Percentiles rank a stretch among this genome's conserved stretches.
These are phyloP conservation scores for Hylia prasina DNA, from an alignment of 2,113 vertebrate genomes.

Conservation along the genomic window DNA sequence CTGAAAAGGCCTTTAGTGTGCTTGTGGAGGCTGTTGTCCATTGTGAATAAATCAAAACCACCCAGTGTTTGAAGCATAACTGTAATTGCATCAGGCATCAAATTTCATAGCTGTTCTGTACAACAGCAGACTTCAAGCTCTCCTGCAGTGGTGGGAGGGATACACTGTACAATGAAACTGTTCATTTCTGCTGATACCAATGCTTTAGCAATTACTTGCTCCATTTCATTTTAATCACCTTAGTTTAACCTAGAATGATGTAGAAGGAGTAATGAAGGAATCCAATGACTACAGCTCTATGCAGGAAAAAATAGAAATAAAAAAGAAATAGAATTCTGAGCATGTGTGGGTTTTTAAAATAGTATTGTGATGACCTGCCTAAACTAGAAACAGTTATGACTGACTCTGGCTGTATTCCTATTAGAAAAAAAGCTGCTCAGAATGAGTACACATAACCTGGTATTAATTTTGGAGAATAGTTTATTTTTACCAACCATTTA, in stretches of 20 bases:
- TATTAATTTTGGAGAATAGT: neutral
- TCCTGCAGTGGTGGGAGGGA: neutral
- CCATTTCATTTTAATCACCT: slow-evolving; percentile 53
- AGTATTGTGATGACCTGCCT: neutral
- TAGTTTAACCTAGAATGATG: neutral
- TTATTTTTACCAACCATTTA: neutral
- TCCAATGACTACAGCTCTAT: neutral
- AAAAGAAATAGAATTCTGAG: neutral
- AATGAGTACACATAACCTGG: neutral
- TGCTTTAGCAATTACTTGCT: slow-evolving; percentile 37
- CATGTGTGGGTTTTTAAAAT: neutral
- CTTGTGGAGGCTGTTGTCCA: neutral
- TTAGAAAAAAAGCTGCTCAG: neutral
- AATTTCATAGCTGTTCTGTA: neutral
- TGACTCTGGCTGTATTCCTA: neutral
- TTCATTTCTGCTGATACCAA: slow-evolving; percentile 7
- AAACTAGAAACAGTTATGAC: neutral
- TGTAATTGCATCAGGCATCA: neutral
- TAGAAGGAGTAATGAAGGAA: slow-evolving; percentile 20
- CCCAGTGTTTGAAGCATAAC: neutral
- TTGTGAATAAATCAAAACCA: neutral
- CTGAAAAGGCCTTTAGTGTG: neutral
- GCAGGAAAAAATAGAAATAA: neutral
- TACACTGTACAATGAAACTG: neutral
- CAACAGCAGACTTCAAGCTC: neutral